Base-by-base conservation (phyloP, 2,797 vertebrate genomes). In the Argya squamiceps region DNA sequence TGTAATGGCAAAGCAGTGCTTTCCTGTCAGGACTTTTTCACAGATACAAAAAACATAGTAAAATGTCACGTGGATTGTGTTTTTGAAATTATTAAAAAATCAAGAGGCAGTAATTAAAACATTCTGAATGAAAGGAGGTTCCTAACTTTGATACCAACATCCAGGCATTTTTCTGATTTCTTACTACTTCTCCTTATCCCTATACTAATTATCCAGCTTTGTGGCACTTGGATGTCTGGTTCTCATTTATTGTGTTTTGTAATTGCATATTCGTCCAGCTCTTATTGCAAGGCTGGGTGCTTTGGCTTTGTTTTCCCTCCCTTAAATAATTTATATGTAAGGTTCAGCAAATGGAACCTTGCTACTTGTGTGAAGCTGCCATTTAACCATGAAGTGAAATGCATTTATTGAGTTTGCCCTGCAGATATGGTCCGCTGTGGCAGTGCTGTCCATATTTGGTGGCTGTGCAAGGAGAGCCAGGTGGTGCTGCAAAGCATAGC, bases 391-490 rank as follows among this genome's bases (percentile, higher is more conserved):
- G 97, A 98, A 97, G 96, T 97, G 98, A 98, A 97, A 97, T 95
- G 96, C 91, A 95, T 98, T 98, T 98, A 98, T 98, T 90, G 98
- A 97, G 97, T 97, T 97, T 98, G 98, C 99, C 99, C 98, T 97
- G 96, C 98, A 98, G 99, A 98, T 97, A 97, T 94, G 98, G 98
- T 99, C 98, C 96, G 98, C 98, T 98, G 98, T 98, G 99, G 98
- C 98, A 98, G 97, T 97, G 97, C 98, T 99, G 98, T 98, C 98
- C 98, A 98, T 98, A 99, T 99, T 99, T 98, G 98, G 99, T 99
- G 99, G 99, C 98, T 99, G 96, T 99, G 98, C 98, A 98, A 98
- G 98, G 98, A 99, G 99, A 98, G 98, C 99, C 99, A 99, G 99
- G 99, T 99, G 99, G 99, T 99, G 99, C 98, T 98, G 98, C 98